Evolutionary conservation across 2,888 invertebrate genomes (phyloP).

Genomic region (Phania funesta): DNA sequence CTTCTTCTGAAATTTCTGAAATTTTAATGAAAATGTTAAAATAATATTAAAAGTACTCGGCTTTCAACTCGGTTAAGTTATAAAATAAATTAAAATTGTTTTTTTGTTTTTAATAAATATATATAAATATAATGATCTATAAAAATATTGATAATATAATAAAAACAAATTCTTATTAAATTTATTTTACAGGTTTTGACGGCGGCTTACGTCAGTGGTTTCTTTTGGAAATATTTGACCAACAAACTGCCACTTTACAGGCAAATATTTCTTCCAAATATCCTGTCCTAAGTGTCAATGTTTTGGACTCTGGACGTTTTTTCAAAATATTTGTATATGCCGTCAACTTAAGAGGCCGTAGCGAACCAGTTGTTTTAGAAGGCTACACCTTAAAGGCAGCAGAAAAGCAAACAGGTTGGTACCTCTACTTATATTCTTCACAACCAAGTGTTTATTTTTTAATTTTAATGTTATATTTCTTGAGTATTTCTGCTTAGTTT

Average conservation of each 20-base stretch:
- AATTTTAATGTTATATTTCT: too few species aligned
- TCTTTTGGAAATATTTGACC: conserved; percentile 87
- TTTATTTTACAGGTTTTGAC: conserved; percentile 83
- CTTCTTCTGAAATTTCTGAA: too few species aligned
- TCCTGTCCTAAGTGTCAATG: conserved; percentile 88
- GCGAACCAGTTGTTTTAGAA: conserved; percentile 86
- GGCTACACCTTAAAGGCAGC: conserved; percentile 88
- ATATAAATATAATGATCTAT: too few species aligned
- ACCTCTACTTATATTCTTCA: too few species aligned
- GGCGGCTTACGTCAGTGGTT: conserved; percentile 88
- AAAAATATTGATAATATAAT: neutral
- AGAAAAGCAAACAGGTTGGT: conserved; percentile 88
- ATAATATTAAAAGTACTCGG: too few species aligned
- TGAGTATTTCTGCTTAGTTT: too few species aligned
- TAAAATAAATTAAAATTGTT: too few species aligned
- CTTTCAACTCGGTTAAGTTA: too few species aligned
- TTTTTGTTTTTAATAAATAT: too few species aligned
- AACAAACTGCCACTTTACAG: conserved; percentile 83
- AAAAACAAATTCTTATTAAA: neutral
- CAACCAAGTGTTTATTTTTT: too few species aligned
- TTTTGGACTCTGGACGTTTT: conserved; percentile 88
- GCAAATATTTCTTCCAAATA: conserved; percentile 86
- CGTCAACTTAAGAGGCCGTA: conserved; percentile 90
- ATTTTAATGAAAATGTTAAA: too few species aligned
- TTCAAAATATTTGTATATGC: conserved; percentile 91